Evolutionary conservation across 64 coral and sea anemone genomes (phyloP), one percentile per base, ranked within the genome.

Genomic region (Pocillopora damicornis): DNA sequence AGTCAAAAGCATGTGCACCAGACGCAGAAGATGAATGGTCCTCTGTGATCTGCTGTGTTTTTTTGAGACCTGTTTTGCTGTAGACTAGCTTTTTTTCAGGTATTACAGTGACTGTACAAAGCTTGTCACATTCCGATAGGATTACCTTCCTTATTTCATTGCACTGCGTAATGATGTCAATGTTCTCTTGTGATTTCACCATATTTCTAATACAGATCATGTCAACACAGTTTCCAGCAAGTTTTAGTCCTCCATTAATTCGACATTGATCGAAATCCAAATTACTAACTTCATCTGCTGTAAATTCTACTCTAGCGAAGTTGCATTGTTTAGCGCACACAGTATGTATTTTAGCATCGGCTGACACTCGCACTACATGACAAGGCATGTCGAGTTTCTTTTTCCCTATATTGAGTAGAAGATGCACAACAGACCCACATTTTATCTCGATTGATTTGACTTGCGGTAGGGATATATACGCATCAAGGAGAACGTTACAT

Each of bases 191-290:
- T 2, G 79, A 65, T 42, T 65, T 35, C 13, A 13, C 17, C 23
- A 69, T 13, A 22, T 83, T 68, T 68, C 60, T 34, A 35, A 83
- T 66, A 16, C 62, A 68, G 9, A 83, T 68, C 26, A 68, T 63
- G 17, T 83, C 80, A 26, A 83, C 35, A n/a, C 9, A 25, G 35
- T 36, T 63, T 68, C 62, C 36, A n/a, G 66, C 62, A 34, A 83
- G 16, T 22, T 83, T 69, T 63, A 83, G 14, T 38, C 38, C 80
- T 4, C 79, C 79, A 17, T 68, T 83, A 63, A 83, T 83, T 23
- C 80, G 35, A 83, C 80, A 83, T 38, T 22, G 20, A 35, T 20
- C 35, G 42, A 83, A 83, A 83, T 83, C 17, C 30, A 83, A 62
- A 17, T 66, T 64, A 68, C 45, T 61, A 45, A 67, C 67, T 68